Conservation (phyloP, 2,797 vertebrate species). For the Leucoraja ocellata region DNA sequence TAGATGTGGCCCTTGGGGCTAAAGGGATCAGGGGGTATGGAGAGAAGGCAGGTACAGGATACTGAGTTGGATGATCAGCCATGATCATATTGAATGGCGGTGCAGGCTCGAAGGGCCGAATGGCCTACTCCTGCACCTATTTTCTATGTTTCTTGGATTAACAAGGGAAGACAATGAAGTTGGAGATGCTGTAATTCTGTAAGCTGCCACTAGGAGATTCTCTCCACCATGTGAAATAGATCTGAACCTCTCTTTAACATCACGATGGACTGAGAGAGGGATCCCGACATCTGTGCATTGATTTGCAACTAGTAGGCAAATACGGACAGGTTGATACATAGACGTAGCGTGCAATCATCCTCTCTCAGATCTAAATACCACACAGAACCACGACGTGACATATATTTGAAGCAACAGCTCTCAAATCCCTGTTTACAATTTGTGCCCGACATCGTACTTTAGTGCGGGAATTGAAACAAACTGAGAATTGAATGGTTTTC, state of each 20-base stretch:
- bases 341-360: not conserved
- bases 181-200: not conserved
- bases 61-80: too few species aligned
- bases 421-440: not conserved
- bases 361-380: not conserved
- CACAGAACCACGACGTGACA: not conserved
- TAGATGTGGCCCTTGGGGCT: too few species aligned
- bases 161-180: not conserved
- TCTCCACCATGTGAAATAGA: not conserved
- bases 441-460: not conserved
- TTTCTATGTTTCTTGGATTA: not conserved
- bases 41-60: too few species aligned
- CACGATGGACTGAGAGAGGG: not conserved
- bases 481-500: conserved; percentile 8
- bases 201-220: not conserved
- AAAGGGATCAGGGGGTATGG: too few species aligned
- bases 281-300: not conserved
- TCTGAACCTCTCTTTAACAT: not conserved
- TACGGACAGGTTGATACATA: too few species aligned
- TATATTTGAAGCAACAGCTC: not conserved
- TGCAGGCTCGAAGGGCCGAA: too few species aligned
- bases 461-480: not conserved
- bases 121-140: too few species aligned
- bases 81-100: too few species aligned
- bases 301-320: too few species aligned